A percentile compares a stretch with the other conserved stretches of the same genome.
phyloP scores from a whole-genome alignment of 2,797 vertebrate species.

The Poeciliopsis turneri region DNA sequence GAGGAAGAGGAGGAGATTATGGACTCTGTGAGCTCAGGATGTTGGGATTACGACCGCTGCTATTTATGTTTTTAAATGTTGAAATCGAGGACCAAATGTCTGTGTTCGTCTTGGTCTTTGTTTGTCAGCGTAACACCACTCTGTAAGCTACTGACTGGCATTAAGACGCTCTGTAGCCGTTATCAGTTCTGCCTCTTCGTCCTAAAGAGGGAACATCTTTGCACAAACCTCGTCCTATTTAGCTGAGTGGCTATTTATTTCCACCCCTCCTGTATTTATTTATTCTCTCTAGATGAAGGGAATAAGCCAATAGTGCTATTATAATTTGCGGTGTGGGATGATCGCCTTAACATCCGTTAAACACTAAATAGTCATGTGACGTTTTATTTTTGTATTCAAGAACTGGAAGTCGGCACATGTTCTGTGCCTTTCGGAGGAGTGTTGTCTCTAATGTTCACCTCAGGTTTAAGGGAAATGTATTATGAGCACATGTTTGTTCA shows the following conservation, averaged over 20 bases:
- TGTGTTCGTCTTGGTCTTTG: not conserved
- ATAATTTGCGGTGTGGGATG: not conserved
- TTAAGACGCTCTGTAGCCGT: conserved; percentile 21
- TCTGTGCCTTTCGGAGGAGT: conserved; percentile 6
- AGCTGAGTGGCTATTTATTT: conserved; percentile 57
- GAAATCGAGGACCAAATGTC: conserved; percentile 58
- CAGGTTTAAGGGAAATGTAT: conserved; percentile 36
- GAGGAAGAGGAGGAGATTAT: conserved; percentile 23
- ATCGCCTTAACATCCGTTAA: conserved; percentile 36
- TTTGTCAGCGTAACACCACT: not conserved
- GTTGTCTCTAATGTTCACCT: conserved; percentile 48
- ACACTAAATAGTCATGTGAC: conserved; percentile 38
- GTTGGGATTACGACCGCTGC: conserved; percentile 52
- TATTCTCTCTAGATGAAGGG: not conserved
- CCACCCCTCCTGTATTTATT: conserved; percentile 58
- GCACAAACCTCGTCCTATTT: conserved; percentile 52
- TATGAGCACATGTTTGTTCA: not conserved
- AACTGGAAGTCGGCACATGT: not conserved
- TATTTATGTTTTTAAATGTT: conserved; percentile 56
- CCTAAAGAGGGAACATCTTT: conserved; percentile 34
- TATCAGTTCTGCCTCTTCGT: conserved; percentile 20
- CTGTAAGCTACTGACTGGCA: conserved; percentile 11
- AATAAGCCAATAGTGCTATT: conserved; percentile 30
- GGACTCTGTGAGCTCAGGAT: conserved; percentile 68
- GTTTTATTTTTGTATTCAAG: not conserved